Percentiles rank a stretch among this genome's conserved stretches.
Conservation (phyloP, 2,797 vertebrate genomes). For the Kryptolebias ocellatus region DNA sequence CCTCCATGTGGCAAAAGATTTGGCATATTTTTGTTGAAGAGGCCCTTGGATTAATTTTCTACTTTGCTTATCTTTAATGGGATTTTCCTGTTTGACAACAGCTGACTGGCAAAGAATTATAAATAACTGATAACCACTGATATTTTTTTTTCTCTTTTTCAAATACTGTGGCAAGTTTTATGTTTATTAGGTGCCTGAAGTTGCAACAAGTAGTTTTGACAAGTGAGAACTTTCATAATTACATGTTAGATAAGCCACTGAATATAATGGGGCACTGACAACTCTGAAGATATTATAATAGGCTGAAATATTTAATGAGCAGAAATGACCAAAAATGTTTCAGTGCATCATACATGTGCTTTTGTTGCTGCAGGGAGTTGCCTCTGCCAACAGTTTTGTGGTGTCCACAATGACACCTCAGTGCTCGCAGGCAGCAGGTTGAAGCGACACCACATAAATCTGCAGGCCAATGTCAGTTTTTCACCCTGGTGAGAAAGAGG, state of each 20-base stretch:
- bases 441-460: conserved; percentile 70
- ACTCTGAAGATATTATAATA: too few relatives aligned
- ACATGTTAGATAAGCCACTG: too few relatives aligned
- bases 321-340: not conserved
- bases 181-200: not conserved
- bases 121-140: conserved; percentile 10
- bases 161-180: not conserved
- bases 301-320: too few relatives aligned
- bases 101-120: conserved; percentile 12
- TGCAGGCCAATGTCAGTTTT: conserved; percentile 62
- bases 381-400: conserved; percentile 14
- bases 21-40: not conserved
- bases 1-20: conserved; percentile 12
- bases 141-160: conserved; percentile 24
- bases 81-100: conserved; percentile 2
- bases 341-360: not conserved
- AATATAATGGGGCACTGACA: too few relatives aligned
- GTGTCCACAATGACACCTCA: conserved; percentile 67
- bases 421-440: conserved; percentile 47
- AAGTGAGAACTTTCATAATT: too few relatives aligned
- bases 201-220: not conserved
- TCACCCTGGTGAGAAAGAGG: conserved; percentile 74
- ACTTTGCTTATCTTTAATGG: not conserved
- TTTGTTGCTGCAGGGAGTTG: not conserved
- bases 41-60: not conserved